Evolutionary conservation across 2,888 invertebrate species (phyloP), one percentile per base, ranked within the genome.

Genomic region (Apeira syringaria): DNA sequence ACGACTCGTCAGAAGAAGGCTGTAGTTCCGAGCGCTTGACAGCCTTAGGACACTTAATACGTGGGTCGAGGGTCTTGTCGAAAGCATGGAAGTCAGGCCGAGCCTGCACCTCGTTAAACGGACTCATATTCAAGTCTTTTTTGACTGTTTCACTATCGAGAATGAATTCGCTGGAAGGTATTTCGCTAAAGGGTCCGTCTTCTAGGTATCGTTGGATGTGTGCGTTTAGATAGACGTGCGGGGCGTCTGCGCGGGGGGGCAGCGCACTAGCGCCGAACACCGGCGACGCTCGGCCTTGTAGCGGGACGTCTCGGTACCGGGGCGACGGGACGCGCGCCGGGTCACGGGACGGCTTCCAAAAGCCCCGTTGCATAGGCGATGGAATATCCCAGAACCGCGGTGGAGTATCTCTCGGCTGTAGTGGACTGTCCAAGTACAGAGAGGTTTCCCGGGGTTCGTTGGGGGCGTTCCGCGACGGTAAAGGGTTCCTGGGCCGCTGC

Each of bases 171-270:
- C 39, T 45, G 1, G 46, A 26, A 2, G 68, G 68, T 10, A 67
- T 61, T 28, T 24, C 32, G 39, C 63, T 63, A 46, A 53, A 66
- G 2, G 55, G 29, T 1, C 25, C 50, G 9, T 52, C 58, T 3
- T 18, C 3, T 28, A 8, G 6, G 57, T n/a, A n/a, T n/a, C n/a
- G n/a, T n/a, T n/a, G n/a, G n/a, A 20, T 5, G 20, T 7, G 3
- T 7, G 7, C 20, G 20, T 7, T 20, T 2, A 5, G 5, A 20
- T 4, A 2, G 20, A 3, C 3, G 20, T 20, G 3, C 20, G 20
- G 20, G 20, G 6, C 20, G 20, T 4, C 15, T 15, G 15, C 15
- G 15, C 3, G 20, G 20, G 7, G 20, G 7, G 20, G 20, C 7
- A 7, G 5, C 7, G 5, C 7, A 6, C 1, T 7, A 15, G n/a